Base-by-base conservation (phyloP, 2,888 invertebrate species). In the Morpho deidamia region DNA sequence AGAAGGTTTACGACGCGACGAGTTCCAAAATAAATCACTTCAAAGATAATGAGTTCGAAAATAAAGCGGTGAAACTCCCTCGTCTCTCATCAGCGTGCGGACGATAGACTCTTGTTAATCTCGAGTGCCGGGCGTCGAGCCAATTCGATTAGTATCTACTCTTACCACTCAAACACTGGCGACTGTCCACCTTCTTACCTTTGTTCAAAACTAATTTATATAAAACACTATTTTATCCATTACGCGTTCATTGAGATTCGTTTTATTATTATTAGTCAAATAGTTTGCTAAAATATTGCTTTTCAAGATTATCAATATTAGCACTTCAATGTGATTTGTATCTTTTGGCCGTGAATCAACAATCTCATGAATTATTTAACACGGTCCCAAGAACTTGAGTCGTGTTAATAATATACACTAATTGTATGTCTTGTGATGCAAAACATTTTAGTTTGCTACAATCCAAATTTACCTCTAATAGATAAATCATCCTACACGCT, bases 1-100 rank as follows among this genome's bases (percentile, higher is more conserved):
- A 53, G 51, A 57, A 52, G 56, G 57, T 59, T 61, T 51, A 61
- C 53, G 55, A 49, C 42, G 72, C 69, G 66, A 65, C 64, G 74
- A 72, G 78, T 53, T 58, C 59, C 65, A 76, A 85, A 87, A 89
- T 89, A 86, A 86, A 87, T 85, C 83, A 81, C 81, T 85, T 78
- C 72, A 75, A 76, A 81, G 81, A 87, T 89, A 89, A 89, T 86
- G 86, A 86, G 84, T 76, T 76, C 83, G 74, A 83, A 86, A 88
- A 88, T 88, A 85, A 83, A 86, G 80, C 73, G 74, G 73, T 77
- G 79, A 79, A 77, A 80, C 74, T 82, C 76, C 78, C 71, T 83
- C 77, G 80, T 80, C 81, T 76, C 74, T 83, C 76, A 74, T 75
- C 72, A 70, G 77, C 76, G 78, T 76, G 80, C 68, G 78, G 76